Conservation (phyloP, 2,888 invertebrate genomes). For the Antitype chi region DNA sequence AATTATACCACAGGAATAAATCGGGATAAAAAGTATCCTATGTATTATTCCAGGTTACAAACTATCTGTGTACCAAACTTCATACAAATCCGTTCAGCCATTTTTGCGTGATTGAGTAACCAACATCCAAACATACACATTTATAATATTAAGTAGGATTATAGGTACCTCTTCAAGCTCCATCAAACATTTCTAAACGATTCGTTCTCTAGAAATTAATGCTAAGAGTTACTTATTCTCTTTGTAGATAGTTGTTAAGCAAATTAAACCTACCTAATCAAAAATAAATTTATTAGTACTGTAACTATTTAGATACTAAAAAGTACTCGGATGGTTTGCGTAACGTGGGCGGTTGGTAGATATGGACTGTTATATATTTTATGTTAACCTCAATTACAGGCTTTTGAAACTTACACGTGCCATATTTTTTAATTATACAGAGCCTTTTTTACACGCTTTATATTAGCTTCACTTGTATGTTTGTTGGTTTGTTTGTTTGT, state of each 20-base stretch:
- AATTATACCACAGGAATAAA: too few species aligned
- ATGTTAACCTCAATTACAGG: conserved; percentile 5
- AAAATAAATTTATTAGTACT: conserved; percentile 18
- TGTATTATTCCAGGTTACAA: too few species aligned
- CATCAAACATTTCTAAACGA: neutral
- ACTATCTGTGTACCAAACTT: too few species aligned
- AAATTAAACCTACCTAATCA: neutral
- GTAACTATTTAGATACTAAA: conserved; percentile 22
- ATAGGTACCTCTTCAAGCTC: neutral
- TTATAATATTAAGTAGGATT: too few species aligned
- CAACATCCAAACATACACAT: too few species aligned
- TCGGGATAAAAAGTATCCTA: too few species aligned
- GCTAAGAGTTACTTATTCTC: neutral
- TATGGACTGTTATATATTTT: neutral
- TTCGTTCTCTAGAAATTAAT: neutral
- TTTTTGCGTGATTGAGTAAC: too few species aligned
- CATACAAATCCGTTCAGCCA: too few species aligned
- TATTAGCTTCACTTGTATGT: too few species aligned
- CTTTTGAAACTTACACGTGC: neutral
- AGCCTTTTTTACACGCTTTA: too few species aligned
- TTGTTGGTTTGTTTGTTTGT: too few species aligned
- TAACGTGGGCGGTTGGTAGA: neutral
- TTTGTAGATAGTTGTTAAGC: neutral
- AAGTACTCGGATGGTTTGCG: neutral
- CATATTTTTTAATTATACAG: neutral